A percentile compares a stretch with the other conserved stretches of the same genome.
Conservation (phyloP, 92 coral and sea anemone genomes). For the Siderastrea siderea region DNA sequence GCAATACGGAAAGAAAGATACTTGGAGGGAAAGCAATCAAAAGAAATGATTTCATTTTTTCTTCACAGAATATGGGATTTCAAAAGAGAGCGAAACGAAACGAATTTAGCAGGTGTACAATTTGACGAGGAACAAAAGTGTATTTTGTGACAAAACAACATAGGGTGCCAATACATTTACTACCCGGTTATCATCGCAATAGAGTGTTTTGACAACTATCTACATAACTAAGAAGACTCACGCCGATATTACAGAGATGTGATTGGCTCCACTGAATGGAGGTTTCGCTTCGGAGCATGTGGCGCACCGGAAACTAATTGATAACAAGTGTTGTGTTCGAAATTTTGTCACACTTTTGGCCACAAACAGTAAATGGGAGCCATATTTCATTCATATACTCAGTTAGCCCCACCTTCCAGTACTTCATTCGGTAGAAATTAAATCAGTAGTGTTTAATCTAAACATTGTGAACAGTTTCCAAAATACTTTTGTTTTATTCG, state of each 20-base stretch:
- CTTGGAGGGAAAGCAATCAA: too few relatives aligned
- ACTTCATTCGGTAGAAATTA: conserved; percentile 6
- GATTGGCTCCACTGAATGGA: conserved; percentile 3
- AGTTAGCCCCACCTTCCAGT: neutral
- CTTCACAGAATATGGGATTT: neutral
- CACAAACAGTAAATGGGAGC: neutral
- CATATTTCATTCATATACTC: neutral
- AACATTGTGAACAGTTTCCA: conserved; percentile 10
- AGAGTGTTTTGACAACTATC: conserved; percentile 32
- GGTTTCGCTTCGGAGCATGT: conserved; percentile 4
- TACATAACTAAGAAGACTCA: conserved; percentile 15
- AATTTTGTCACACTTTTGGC: conserved; percentile 1
- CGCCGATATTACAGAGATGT: neutral
- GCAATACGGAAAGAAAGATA: too few relatives aligned
- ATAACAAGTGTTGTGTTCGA: neutral
- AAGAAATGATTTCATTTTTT: neutral
- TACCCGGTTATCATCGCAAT: conserved; percentile 16
- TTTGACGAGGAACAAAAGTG: neutral
- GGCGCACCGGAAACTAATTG: conserved; percentile 4
- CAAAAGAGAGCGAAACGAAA: neutral
- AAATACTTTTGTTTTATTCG: conserved; percentile 21
- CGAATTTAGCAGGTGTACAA: conserved; percentile 18
- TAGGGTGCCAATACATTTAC: conserved; percentile 6
- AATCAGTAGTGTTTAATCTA: conserved; percentile 3
- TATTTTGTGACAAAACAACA: conserved; percentile 9